Evolutionary conservation across 2,113 vertebrate genomes (phyloP), one percentile per base, ranked within the genome.

Genomic region (Chloroceryle aenea): DNA sequence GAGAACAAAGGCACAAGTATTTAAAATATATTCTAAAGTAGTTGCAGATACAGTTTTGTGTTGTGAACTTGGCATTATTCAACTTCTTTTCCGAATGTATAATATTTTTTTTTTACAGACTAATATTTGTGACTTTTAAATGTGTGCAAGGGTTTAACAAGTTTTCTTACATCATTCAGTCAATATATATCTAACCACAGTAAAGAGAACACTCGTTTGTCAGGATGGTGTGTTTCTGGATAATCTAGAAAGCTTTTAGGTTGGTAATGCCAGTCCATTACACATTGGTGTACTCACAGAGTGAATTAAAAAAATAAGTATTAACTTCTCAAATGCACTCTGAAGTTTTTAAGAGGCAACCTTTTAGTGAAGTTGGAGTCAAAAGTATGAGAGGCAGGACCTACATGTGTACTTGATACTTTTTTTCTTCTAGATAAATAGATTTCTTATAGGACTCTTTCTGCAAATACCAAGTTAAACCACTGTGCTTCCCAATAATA

Each of bases 401-500:
- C 22, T 63, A 23, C 0, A 1, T 0, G 2, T 52, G 14, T 61
- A 16, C 14, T 45, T 59, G 20, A 25, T 48, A 22, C 9, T n/a
- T 5, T 75, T 79, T 56, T 48, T 56, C 26, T 42, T 64, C 1
- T 2, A 61, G 29, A 38, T 52, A 42, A 62, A 32, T 69, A 74
- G 14, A 36, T 13, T 3, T 43, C 9, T 64, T 87, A 26, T 2
- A 21, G 53, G 55, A 48, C n/a, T 29, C 9, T 42, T 7, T 77
- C 34, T 59, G 22, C 32, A 67, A 77, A 45, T 27, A 62, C 36
- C 30, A 36, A 40, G 16, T 20, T 79, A 34, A 7, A 40, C 26
- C 20, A 25, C 25, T 2, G 1, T 55, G 18, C n/a, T 89, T 86
- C 36, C 20, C 50, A 50, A 2, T 38, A 55, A 34, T 27, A 32